Base-by-base conservation (phyloP, 1,140 invertebrate genomes). In the Thrips palmi region DNA sequence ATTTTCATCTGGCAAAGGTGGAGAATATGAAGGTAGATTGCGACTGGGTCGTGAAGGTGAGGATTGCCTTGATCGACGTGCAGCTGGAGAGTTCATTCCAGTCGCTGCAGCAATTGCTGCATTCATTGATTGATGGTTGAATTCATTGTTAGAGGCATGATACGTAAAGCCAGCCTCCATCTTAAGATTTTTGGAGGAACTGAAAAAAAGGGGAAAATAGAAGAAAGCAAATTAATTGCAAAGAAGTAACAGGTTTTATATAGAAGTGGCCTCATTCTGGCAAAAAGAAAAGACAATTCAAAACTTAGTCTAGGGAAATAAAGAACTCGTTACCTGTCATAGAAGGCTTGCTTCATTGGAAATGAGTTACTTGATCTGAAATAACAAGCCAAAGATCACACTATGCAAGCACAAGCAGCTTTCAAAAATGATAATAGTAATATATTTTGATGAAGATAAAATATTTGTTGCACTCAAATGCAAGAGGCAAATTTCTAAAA, bases 131-230 rank as follows among this genome's bases (percentile, higher is more conserved):
- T 25, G 28, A 25, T 43, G 32, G 37, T 39, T 39, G 1, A 21
- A 4, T 14, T 41, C 33, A 29, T 41, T 37, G 8, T n/a, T 5
- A 11, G 36, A 5, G 2, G 25, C 45, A 29, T 57, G 54, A 19
- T 57, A 58, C 47, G 56, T 58, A 45, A 62, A 61, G 31, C 65
- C 67, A 33, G 66, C 67, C 44, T 70, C 68, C 59, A 69, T 65
- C 58, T 70, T 70, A 42, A 70, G 47, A 45, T 60, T 58, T 54
- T 70, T 70, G n/a, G 68, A 71, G 35, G 68, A 71, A 45, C 68
- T 70, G 51, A 29, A 62, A 62, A 35, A 34, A 43, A 15, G 14
- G 10, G n/a, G 2, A 2, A 8, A 34, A 14, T 14, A 34, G 14
- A 36, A 21, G 37, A 11, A 5, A 39, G 21, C 11, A 11, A 24